These are phyloP conservation scores for Rhipidura dahli DNA, from an alignment of 2,113 vertebrate species.

Conservation along the genomic window DNA sequence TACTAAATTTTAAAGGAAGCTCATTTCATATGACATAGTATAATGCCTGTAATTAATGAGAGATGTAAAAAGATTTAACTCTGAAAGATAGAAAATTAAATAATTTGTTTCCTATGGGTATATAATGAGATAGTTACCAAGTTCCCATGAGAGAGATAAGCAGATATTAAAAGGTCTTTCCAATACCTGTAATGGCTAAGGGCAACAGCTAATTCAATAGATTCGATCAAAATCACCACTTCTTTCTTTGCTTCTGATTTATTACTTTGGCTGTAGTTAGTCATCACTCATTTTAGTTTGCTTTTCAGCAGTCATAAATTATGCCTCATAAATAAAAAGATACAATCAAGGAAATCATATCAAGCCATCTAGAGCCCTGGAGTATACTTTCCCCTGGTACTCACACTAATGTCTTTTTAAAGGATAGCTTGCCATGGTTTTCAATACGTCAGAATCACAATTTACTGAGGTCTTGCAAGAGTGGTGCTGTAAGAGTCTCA, in stretches of 20 bases:
- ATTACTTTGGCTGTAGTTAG: constrained; percentile 82
- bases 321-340: constrained; percentile 98
- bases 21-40: constrained; percentile 12
- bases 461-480: not conserved
- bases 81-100: constrained; percentile 77
- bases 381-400: constrained; percentile 78
- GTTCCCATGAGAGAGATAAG: constrained; percentile 85
- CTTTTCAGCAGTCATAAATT: constrained; percentile 94
- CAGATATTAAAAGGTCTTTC: constrained; percentile 97
- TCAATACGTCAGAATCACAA: constrained; percentile 11
- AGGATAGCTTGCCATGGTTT: constrained; percentile 77
- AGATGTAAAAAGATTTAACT: constrained; percentile 66
- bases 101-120: constrained; percentile 79
- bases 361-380: constrained; percentile 85
- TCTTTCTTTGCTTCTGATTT: constrained; percentile 88
- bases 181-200: constrained; percentile 90
- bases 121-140: constrained; percentile 80
- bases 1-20: constrained; percentile 37
- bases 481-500: not conserved
- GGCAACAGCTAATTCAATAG: constrained; percentile 97
- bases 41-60: constrained; percentile 66
- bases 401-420: constrained; percentile 83
- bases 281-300: constrained; percentile 88
- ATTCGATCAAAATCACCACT: constrained; percentile 92
- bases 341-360: constrained; percentile 96